Evolutionary conservation across 37 sponge, comb jelly and placozoan species (phyloP), one percentile per base, ranked within the genome.

Genomic region (Halisarca cf. caerulea): DNA sequence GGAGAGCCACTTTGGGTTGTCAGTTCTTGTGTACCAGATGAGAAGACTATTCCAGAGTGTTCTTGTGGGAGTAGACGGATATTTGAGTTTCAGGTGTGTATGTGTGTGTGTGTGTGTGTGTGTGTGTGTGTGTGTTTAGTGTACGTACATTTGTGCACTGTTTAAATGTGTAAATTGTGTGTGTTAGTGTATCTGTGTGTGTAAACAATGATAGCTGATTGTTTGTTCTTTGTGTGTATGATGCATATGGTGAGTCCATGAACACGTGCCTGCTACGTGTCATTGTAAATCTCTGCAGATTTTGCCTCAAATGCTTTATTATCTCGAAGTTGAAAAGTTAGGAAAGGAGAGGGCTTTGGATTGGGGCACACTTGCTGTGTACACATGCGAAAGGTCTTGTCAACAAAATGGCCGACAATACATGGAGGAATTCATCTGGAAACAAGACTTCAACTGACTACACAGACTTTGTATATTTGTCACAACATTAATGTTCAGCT

Each of bases 291-390:
- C 74, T 21, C 23, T 53, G 17, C 71, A 95, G 96, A 75, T 95
- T 27, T 87, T 95, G 91, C 96, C 96, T 35, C 96, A 95, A 75
- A 73, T 95, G 32, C 78, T 95, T 43, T 88, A 90, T 40, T 90
- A 88, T 45, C 79, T 95, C 78, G 82, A 95, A 83, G 35, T 93
- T 54, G 96, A 92, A 72, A 7, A 75, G 2, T 43, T 82, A 25
- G n/a, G 69, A 28, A 86, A 55, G 23, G 53, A 72, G 38, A n/a
- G 51, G 11, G 78, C 69, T 18, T 66, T 95, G 11, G 96, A 95
- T 84, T 95, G 96, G 96, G 96, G 94, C 14, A 95, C 93, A 59
- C 72, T 95, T 8, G 61, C 87, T 15, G 83, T 95, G 43, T 95
- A 93, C 89, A 93, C 91, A 14, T 95, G 96, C 61, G 30, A 66